Evolutionary conservation across 2,797 vertebrate species (phyloP).

Genomic region (Oreonectes daqikongensis): DNA sequence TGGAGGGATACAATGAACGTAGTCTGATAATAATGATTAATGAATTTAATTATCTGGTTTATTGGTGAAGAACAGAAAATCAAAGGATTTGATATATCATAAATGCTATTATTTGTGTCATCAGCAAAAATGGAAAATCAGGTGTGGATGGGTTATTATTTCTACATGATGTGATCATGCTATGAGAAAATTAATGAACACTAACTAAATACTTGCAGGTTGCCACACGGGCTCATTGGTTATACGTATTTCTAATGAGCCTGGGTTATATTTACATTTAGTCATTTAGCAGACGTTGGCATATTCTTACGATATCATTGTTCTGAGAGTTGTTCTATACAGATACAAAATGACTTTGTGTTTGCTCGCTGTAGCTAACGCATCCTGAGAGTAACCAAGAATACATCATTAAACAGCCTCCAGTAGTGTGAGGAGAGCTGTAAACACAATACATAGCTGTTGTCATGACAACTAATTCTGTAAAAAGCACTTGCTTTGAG

Average conservation of each 20-base stretch:
- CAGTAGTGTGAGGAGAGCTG: slow-evolving; percentile 29
- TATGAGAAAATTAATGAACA: too few relatives aligned
- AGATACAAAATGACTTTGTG: slow-evolving; percentile 11
- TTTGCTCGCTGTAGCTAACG: slow-evolving; percentile 24
- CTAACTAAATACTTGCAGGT: too few relatives aligned
- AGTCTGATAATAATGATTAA: slow-evolving; percentile 11
- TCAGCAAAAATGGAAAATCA: not conserved
- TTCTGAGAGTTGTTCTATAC: too few relatives aligned
- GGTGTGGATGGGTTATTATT: not conserved
- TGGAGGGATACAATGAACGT: slow-evolving; percentile 20
- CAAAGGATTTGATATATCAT: slow-evolving; percentile 9
- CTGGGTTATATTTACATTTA: too few relatives aligned
- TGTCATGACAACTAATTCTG: slow-evolving; percentile 35
- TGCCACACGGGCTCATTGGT: too few relatives aligned
- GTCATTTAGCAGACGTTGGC: too few relatives aligned
- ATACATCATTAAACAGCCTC: slow-evolving; percentile 34
- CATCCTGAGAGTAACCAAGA: slow-evolving; percentile 11
- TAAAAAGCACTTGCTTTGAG: slow-evolving; percentile 28
- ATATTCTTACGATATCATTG: too few relatives aligned
- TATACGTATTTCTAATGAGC: too few relatives aligned
- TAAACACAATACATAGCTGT: slow-evolving; percentile 36
- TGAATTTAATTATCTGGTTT: slow-evolving; percentile 32
- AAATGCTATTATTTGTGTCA: slow-evolving; percentile 13
- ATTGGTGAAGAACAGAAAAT: slow-evolving; percentile 8
- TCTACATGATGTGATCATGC: not conserved